A percentile compares a stretch with the other conserved stretches of the same genome.
These are phyloP conservation scores for Gopherus flavomarginatus DNA, from an alignment of 2,113 vertebrate species.

Conservation along the genomic window DNA sequence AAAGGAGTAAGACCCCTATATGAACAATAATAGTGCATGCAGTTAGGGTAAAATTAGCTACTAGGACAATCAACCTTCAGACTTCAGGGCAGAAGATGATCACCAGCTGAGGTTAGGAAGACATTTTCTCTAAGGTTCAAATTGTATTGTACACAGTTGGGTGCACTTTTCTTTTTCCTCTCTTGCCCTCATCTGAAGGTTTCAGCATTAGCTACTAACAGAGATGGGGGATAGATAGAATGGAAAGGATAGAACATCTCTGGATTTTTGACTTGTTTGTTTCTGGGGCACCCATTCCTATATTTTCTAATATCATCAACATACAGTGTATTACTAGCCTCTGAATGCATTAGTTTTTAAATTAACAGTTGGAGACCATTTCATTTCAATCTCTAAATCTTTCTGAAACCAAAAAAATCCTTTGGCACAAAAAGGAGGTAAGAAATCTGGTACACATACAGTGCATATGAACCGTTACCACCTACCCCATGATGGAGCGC, in stretches of 20 bases:
- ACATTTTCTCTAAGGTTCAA: background rate
- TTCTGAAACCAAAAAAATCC: slow-evolving; percentile 24
- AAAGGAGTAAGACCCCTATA: background rate
- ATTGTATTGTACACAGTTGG: background rate
- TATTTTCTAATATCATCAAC: background rate
- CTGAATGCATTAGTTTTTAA: background rate
- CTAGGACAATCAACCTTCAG: background rate
- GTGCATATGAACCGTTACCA: background rate
- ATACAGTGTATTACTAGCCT: background rate
- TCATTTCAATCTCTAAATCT: background rate
- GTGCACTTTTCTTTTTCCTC: background rate
- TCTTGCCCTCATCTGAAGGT: background rate
- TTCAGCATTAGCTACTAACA: background rate
- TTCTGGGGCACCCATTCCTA: background rate
- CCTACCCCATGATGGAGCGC: background rate
- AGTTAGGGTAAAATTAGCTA: background rate
- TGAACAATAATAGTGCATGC: background rate
- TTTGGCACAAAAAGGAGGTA: slow-evolving; percentile 27
- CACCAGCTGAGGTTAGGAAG: background rate
- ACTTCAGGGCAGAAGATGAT: background rate
- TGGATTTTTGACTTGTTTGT: background rate
- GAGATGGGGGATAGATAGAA: background rate
- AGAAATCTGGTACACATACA: background rate
- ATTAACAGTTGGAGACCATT: background rate
- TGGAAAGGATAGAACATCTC: background rate